Base-by-base conservation (phyloP, 2,888 invertebrate genomes). In the Lordiphosa andalusiaca region DNA sequence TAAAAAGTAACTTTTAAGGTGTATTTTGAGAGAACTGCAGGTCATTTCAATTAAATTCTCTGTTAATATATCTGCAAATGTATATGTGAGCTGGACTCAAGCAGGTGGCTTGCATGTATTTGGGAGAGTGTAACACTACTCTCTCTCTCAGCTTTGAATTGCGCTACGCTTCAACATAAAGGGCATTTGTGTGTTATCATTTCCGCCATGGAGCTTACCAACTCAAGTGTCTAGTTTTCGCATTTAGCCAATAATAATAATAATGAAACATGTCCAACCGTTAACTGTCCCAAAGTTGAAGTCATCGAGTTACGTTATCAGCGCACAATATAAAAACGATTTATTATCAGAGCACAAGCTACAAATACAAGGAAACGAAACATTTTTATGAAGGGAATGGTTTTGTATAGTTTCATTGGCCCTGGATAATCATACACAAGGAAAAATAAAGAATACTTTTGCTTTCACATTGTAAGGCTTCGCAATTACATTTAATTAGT, bases 321-420 rank as follows among this genome's bases (percentile, higher is more conserved):
- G 57, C 66, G 50, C 36, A 58, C 48, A 66, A 64, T 81, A 77
- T 62, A 69, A 81, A 63, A 64, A 67, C 55, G 50, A 72, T 84
- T 80, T 80, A 82, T 80, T 80, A 80, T 84, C 85, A 84, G 63
- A 81, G 67, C 78, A 82, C 78, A 78, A 67, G 64, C 46, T 54
- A 52, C 50, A 54, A 64, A 56, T 55, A 69, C 53, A 65, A 78
- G 62, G 48, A 67, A 60, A 60, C 56, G 52, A 67, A 52, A 62
- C 64, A 56, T 56, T 61, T 74, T 55, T 54, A 74, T 74, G 58
- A 61, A 61, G 71, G 69, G 69, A 75, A 83, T 75, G 75, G 58
- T 67, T 71, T 58, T 46, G 60, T 47, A 49, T 53, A 30, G 36
- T 39, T 42, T 10, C 6, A 40, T 38, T 23, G 39, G 16, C 50